phyloP scores from a whole-genome alignment of 2,888 invertebrate genomes.

The Orthonevra nobilis region DNA sequence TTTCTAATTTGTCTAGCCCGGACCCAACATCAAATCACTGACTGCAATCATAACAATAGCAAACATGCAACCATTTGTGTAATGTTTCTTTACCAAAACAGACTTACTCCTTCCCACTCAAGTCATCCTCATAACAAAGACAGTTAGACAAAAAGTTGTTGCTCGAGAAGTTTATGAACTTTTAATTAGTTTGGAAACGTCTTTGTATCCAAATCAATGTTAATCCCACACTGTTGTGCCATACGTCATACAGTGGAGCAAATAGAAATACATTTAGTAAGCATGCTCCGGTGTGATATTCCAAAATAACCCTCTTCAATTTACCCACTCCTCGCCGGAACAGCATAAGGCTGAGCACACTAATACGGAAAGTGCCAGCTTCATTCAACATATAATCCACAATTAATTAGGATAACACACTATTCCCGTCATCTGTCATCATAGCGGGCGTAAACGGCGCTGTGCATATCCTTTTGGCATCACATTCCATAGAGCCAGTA shows the following conservation, averaged over 20 bases:
- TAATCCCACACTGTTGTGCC: constrained; percentile 47
- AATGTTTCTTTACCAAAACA: too few species aligned
- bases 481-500: neutral
- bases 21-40: neutral
- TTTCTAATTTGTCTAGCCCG: neutral
- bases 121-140: constrained; percentile 21
- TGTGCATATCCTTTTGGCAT: constrained; percentile 33
- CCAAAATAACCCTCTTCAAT: neutral
- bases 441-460: neutral
- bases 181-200: constrained; percentile 63
- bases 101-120: too few species aligned
- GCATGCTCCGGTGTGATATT: neutral
- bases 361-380: constrained; percentile 12
- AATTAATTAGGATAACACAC: constrained; percentile 45
- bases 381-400: constrained; percentile 40
- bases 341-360: neutral
- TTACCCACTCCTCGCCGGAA: too few species aligned
- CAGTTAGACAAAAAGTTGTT: constrained; percentile 46
- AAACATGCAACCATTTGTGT: neutral
- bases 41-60: constrained; percentile 4
- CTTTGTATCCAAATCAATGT: constrained; percentile 64
- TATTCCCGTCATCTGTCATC: constrained; percentile 29
- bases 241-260: constrained; percentile 17
- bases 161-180: constrained; percentile 50
- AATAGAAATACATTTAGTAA: constrained; percentile 28